These are phyloP conservation scores for Litocranius walleri DNA, from an alignment of 2,113 vertebrate species.

Conservation along the genomic window DNA sequence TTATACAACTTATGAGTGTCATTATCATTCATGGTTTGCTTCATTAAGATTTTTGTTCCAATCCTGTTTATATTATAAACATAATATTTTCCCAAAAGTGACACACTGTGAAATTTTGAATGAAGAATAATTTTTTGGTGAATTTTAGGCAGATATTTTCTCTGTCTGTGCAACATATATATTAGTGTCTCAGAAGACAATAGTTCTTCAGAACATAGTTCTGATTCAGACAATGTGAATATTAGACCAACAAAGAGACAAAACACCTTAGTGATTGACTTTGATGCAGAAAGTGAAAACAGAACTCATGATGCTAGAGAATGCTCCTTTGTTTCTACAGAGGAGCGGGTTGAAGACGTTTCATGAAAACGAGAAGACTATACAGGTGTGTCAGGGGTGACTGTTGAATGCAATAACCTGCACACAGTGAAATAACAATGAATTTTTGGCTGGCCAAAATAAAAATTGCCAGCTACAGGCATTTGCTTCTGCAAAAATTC, in stretches of 20 bases:
- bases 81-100: neutral
- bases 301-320: neutral
- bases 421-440: neutral
- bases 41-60: neutral
- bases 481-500: neutral
- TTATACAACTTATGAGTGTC: neutral
- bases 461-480: neutral
- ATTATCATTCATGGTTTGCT: neutral
- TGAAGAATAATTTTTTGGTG: neutral
- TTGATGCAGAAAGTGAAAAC: neutral
- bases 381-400: neutral
- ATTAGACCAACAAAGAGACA: neutral
- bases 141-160: neutral
- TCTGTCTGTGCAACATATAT: neutral
- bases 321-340: neutral
- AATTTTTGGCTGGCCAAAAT: neutral
- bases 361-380: neutral
- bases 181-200: neutral
- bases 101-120: neutral
- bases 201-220: neutral
- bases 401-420: neutral
- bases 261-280: neutral
- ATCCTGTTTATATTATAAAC: neutral
- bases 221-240: neutral
- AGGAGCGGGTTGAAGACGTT: neutral